Percentiles rank a stretch among this genome's conserved stretches.
Evolutionary conservation across 2,888 invertebrate genomes (phyloP).

Genomic region (Melanargia galathea): DNA sequence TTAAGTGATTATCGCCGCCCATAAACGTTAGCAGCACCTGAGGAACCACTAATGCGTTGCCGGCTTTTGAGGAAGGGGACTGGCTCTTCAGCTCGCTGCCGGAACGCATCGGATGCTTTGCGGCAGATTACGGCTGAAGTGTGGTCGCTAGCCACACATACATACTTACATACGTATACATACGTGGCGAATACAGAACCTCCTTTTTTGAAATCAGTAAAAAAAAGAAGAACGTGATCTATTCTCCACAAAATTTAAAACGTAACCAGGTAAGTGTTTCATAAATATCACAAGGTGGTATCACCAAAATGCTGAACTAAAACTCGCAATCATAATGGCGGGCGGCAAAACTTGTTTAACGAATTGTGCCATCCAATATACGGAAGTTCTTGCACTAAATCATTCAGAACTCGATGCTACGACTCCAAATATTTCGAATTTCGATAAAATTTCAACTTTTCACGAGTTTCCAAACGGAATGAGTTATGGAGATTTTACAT

Average conservation of each 20-base stretch:
- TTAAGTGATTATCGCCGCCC: too few species aligned
- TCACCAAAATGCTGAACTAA: background rate
- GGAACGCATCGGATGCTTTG: too few species aligned
- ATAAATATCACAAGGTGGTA: background rate
- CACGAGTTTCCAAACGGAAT: slow-evolving; percentile 54
- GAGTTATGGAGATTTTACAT: slow-evolving; percentile 55
- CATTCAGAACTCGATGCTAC: slow-evolving; percentile 48
- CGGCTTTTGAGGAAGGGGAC: too few species aligned
- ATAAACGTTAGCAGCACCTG: too few species aligned
- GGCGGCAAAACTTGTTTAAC: slow-evolving; percentile 25
- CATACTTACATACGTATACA: too few species aligned
- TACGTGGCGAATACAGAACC: too few species aligned
- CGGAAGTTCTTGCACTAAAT: slow-evolving; percentile 58
- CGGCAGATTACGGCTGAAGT: too few species aligned
- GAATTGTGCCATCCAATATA: slow-evolving; percentile 24
- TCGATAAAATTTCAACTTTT: slow-evolving; percentile 68
- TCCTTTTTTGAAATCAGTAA: background rate
- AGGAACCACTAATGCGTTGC: too few species aligned
- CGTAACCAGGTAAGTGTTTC: background rate
- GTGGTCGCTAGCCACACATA: too few species aligned
- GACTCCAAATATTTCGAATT: slow-evolving; percentile 59
- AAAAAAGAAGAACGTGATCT: background rate
- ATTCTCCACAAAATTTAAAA: background rate
- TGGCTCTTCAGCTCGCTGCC: too few species aligned
- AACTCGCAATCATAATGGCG: slow-evolving; percentile 8